Evolutionary conservation across 2,888 invertebrate species (phyloP), one percentile per base, ranked within the genome.

Genomic region (Apotomis betuletana): DNA sequence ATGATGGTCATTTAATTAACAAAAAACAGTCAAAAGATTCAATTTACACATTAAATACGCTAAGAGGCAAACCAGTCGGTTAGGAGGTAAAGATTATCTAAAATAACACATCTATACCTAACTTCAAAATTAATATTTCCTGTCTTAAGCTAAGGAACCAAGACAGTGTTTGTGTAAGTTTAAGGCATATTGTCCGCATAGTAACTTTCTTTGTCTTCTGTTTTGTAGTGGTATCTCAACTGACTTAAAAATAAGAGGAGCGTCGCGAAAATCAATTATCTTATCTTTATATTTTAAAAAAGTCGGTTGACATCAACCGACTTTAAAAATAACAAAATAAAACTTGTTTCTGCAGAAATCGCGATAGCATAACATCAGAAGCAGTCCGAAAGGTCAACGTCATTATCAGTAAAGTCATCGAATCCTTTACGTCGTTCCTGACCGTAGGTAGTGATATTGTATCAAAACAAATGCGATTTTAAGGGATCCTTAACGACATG

Each of bases 361-460:
- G 41, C 41, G 41, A 41, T 41, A 41, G 4, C 41, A 27, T 9
- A 62, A 52, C 38, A 51, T 38, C 69, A 59, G 61, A 51, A 6
- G 8, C 54, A 15, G 59, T 54, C 51, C 52, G 44, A 41, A 67
- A 71, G 61, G 71, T 71, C 70, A 70, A 44, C 49, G 12, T 54
- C 12, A 55, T 67, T 67, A 67, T 44, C 67, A 61, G 57, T 51
- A n/a, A 55, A 67, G 67, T 51, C 71, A 67, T 71, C 61, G 67
- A 38, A 38, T 61, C 61, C 61, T 61, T 67, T 67, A 71, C 61
- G 67, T 61, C 51, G 41, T 64, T 54, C 60, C 36, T 67, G 70
- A 55, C 65, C 54, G 61, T 49, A 59, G 70, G 41, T 55, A 15
- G 15, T 15, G 15, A 15, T 15, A 15, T 15, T 15, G 15, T 15